These are phyloP conservation scores for Campylomormyrus tamandua DNA, from an alignment of 2,113 vertebrate genomes.

Conservation along the genomic window DNA sequence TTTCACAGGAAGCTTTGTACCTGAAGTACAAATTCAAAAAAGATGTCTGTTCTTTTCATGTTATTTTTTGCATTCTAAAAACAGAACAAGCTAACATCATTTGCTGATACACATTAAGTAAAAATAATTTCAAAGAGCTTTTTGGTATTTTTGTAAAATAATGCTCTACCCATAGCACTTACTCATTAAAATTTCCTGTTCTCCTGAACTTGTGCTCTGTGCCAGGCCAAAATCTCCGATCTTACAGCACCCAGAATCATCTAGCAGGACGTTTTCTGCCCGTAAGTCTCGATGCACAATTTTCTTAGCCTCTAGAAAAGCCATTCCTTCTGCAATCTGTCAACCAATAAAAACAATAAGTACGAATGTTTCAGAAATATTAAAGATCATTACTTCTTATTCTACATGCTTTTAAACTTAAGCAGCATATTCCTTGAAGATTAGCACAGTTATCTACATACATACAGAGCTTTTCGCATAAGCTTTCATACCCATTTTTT, in stretches of 20 bases:
- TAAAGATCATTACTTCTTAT: background rate
- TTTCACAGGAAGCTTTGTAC: slow-evolving; percentile 39
- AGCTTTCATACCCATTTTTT: background rate
- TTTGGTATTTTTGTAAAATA: background rate
- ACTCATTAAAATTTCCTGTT: slow-evolving; percentile 25
- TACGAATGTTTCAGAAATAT: background rate
- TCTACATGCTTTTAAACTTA: background rate
- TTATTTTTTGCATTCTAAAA: background rate
- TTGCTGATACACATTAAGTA: background rate
- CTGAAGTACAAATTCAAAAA: background rate
- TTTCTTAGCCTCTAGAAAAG: slow-evolving; percentile 38
- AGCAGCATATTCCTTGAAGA: background rate
- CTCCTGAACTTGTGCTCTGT: slow-evolving; percentile 27
- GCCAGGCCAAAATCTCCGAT: slow-evolving; percentile 51
- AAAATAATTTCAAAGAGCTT: background rate
- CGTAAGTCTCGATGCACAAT: slow-evolving; percentile 48
- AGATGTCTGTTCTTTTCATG: background rate
- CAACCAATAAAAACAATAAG: background rate
- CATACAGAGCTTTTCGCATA: background rate
- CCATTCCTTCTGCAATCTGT: slow-evolving; percentile 49
- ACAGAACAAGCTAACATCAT: background rate
- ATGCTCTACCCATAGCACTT: background rate
- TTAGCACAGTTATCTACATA: background rate
- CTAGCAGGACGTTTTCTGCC: slow-evolving; percentile 48
- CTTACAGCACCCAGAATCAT: slow-evolving; percentile 45